These are phyloP conservation scores for Orgyia antiqua DNA, from an alignment of 2,888 invertebrate genomes.

Conservation along the genomic window DNA sequence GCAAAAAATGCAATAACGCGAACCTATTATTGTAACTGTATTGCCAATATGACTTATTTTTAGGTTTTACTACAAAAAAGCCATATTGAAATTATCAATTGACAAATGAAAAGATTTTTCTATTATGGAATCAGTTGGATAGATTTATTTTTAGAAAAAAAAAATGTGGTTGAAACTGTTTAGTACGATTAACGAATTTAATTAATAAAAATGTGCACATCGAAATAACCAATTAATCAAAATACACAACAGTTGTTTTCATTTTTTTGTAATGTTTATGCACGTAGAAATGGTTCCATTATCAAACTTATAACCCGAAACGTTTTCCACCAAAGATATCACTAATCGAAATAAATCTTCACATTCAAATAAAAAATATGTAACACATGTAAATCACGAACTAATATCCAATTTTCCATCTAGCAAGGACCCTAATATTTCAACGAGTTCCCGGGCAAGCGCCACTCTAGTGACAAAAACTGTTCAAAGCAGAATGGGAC, in stretches of 20 bases:
- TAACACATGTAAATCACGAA: constrained; percentile 33
- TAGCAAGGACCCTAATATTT: constrained; percentile 37
- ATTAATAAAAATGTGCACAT: no score
- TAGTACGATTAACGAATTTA: no score
- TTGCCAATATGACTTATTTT: constrained; percentile 5
- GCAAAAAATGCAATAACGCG: constrained; percentile 34
- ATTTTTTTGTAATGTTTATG: no score
- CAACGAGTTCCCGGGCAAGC: constrained; percentile 26
- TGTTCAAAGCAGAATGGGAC: constrained; percentile 31
- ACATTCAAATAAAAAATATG: constrained; percentile 23
- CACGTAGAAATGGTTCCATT: no score
- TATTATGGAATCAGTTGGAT: no score
- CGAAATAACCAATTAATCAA: no score
- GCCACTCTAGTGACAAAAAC: constrained; percentile 35
- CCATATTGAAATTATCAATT: no score
- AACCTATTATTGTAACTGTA: constrained; percentile 8
- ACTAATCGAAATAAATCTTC: constrained; percentile 10
- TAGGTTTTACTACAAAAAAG: neutral
- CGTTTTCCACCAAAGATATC: constrained; percentile 6
- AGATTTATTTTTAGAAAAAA: no score
- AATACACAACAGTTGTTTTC: no score
- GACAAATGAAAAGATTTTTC: no score
- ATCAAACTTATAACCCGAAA: neutral
- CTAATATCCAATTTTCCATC: constrained; percentile 39
- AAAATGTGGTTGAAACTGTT: no score